phyloP scores from a whole-genome alignment of 2,888 invertebrate genomes.

The Gonocerus acuteangulatus region DNA sequence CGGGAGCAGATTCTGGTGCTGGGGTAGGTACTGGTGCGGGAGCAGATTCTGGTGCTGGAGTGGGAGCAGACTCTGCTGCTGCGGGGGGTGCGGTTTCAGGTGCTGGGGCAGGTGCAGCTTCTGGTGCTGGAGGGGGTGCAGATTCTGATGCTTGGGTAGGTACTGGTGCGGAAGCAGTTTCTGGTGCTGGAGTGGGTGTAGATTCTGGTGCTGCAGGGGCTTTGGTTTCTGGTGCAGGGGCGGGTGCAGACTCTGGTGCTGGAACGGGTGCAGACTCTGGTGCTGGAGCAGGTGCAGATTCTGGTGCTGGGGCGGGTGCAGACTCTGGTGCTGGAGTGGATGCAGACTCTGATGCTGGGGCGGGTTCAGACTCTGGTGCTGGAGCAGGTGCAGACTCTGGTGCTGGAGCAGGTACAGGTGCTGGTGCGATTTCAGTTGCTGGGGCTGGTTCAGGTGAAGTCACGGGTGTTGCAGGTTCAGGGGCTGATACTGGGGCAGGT shows the following conservation, averaged over 20 bases:
- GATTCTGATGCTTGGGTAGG: slow-evolving; percentile 32
- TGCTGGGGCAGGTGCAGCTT: slow-evolving; percentile 12
- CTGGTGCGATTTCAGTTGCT: slow-evolving; percentile 12
- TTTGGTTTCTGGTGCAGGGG: background rate
- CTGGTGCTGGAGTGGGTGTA: slow-evolving; percentile 20
- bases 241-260: slow-evolving; percentile 12
- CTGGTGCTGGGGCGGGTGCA: background rate
- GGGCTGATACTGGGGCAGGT: background rate
- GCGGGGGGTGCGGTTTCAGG: slow-evolving; percentile 8
- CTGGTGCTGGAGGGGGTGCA: slow-evolving; percentile 19
- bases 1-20: slow-evolving; percentile 30
- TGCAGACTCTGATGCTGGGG: slow-evolving; percentile 29
- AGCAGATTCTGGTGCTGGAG: slow-evolving; percentile 25
- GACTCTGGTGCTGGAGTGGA: slow-evolving; percentile 28
- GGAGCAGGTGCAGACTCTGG: slow-evolving; percentile 13
- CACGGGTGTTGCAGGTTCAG: background rate
- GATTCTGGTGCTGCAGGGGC: slow-evolving; percentile 10
- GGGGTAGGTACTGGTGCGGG: slow-evolving; percentile 19
- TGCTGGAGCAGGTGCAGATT: background rate
- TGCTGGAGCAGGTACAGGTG: slow-evolving; percentile 20
- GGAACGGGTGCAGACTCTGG: background rate
- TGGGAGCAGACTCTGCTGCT: background rate
- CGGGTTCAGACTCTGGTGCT: slow-evolving; percentile 35
- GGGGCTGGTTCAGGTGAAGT: slow-evolving; percentile 5
- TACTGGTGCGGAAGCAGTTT: slow-evolving; percentile 31